Percentiles rank a stretch among this genome's conserved stretches.
Evolutionary conservation across 2,888 invertebrate genomes (phyloP).

Genomic region (Dynastes grantii): DNA sequence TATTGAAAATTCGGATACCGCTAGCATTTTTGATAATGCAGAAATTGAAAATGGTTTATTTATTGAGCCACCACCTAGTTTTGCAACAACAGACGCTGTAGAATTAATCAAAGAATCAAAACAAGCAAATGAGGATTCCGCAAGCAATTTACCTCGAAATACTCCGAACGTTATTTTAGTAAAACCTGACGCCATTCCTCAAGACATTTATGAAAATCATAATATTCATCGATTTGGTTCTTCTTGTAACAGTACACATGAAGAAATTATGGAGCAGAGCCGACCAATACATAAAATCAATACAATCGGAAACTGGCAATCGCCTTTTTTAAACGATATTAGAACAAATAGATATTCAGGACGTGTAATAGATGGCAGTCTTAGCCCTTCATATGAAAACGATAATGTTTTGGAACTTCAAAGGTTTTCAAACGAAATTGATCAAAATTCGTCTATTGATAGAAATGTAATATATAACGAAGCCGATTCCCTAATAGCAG

Average conservation of each 20-base stretch:
- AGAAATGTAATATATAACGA: not conserved
- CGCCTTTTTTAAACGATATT: not conserved
- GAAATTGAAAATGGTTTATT: not conserved
- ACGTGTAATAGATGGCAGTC: not conserved
- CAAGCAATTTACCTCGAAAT: not conserved
- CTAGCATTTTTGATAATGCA: not conserved
- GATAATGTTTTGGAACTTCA: not conserved
- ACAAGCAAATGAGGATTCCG: not conserved
- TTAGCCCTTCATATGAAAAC: not conserved
- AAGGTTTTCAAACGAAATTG: not conserved
- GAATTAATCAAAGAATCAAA: not conserved
- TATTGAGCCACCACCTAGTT: not conserved
- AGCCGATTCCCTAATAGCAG: not conserved
- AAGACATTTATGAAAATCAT: too few relatives aligned
- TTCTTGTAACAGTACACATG: not conserved
- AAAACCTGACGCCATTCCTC: not conserved
- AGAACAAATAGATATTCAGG: not conserved
- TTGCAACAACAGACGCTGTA: not conserved
- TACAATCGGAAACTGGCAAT: not conserved
- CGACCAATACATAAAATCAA: not conserved
- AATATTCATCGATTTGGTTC: not conserved
- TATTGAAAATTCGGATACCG: too few relatives aligned
- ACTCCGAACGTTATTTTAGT: not conserved
- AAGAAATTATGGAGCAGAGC: not conserved
- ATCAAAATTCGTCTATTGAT: not conserved